These are phyloP conservation scores for Cricetomys ansorgei DNA, from an alignment of 2,113 vertebrate species.

Conservation along the genomic window DNA sequence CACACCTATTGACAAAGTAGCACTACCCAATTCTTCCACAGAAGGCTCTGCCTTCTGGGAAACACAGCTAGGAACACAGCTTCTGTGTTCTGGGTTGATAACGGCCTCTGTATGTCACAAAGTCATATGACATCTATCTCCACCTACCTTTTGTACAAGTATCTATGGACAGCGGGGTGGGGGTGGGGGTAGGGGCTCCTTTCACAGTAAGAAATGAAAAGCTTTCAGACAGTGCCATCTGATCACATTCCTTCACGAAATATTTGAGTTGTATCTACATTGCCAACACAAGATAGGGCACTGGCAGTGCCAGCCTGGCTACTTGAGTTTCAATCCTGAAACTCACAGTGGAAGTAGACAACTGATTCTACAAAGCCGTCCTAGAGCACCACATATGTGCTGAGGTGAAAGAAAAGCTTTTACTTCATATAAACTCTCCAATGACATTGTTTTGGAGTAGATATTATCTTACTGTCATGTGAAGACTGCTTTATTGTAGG, in stretches of 20 bases:
- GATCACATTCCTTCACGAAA: neutral
- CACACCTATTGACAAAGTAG: neutral
- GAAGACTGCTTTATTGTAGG: neutral
- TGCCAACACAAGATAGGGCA: conserved; percentile 20
- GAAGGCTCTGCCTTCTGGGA: neutral
- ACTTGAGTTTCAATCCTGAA: neutral
- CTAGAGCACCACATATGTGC: neutral
- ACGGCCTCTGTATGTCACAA: neutral
- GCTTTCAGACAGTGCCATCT: neutral
- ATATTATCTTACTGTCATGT: neutral
- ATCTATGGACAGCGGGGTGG: neutral
- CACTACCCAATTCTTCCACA: neutral
- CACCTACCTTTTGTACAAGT: neutral
- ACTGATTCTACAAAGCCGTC: neutral
- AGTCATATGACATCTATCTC: neutral
- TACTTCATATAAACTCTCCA: neutral
- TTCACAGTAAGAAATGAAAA: neutral
- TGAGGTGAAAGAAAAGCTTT: conserved; percentile 18
- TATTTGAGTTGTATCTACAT: neutral
- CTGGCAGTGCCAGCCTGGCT: neutral
- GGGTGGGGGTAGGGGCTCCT: too few species aligned
- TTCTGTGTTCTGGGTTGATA: neutral
- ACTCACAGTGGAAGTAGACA: neutral
- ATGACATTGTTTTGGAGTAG: neutral
- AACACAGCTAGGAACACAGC: neutral